Evolutionary conservation across 2,888 invertebrate species (phyloP), one percentile per base, ranked within the genome.

Genomic region (Ypsolopha sequella): DNA sequence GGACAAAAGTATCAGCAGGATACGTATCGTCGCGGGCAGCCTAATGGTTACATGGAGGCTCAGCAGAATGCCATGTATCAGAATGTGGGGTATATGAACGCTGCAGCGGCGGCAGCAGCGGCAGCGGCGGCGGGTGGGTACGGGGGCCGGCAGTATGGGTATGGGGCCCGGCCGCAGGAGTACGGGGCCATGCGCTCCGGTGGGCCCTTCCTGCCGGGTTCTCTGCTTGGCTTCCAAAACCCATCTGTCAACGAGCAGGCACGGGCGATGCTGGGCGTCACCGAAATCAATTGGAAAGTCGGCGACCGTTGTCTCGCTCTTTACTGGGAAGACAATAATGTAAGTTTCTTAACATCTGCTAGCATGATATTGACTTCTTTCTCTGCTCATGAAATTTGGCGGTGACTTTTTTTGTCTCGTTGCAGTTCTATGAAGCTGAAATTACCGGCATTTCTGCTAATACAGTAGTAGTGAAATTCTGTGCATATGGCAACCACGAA

Each of bases 291-390:
- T 58, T 95, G 94, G 94, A 92, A 91, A 67, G 81, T 91, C 49
- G 95, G 95, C 9, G 95, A 96, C 69, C 89, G 92, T 54, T 95
- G 95, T 68, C 88, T 95, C 77, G 96, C 96, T 7, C 94, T 95
- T 66, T 97, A 97, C 78, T 96, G 96, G 96, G 96, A 96, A 74
- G 96, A 96, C 79, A 92, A 93, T 65, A 91, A 91, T 84, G 95
- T 94, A 70, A 87, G 88, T 66, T 41, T n/a, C 45, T 48, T 35
- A 36, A 48, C 14, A 35, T 38, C 6, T 38, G 38, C 38, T 38
- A n/a, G 38, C 24, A 24, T 24, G 4, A 2, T 24, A 3, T 3
- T 43, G 11, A 41, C 13, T 35, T 33, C 33, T 41, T 47, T 38
- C 34, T 9, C 48, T 2, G 2, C 4, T 11, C 46, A 10, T 10